Evolutionary conservation across 2,888 invertebrate species (phyloP).

Genomic region (Thelaira solivaga): DNA sequence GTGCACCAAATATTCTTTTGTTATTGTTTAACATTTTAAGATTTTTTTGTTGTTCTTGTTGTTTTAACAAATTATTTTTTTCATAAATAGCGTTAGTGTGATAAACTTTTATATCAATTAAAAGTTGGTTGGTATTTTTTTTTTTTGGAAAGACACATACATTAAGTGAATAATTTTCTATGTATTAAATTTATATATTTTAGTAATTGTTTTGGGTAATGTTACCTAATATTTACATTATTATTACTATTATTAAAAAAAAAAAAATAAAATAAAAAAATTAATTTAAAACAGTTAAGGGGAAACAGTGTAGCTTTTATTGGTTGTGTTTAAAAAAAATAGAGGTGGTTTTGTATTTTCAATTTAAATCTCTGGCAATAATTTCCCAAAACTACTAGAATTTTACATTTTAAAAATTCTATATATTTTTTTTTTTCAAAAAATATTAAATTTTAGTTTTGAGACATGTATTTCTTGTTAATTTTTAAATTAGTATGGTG

Average conservation of each 20-base stretch:
- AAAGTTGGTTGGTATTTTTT: slow-evolving; percentile 2
- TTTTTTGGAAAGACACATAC: slow-evolving; percentile 43
- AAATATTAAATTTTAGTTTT: too few species aligned
- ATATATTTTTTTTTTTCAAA: too few species aligned
- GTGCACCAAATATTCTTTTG: slow-evolving; percentile 56
- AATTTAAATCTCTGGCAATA: too few species aligned
- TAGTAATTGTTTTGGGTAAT: slow-evolving; percentile 13
- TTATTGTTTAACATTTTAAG: slow-evolving; percentile 10
- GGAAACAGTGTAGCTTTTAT: too few species aligned
- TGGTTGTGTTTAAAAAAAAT: too few species aligned
- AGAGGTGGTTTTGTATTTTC: too few species aligned
- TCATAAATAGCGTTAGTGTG: background rate
- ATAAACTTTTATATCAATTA: slow-evolving; percentile 4
- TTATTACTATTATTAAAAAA: background rate
- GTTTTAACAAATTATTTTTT: slow-evolving; percentile 9
- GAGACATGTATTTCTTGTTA: too few species aligned
- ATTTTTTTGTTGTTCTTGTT: background rate
- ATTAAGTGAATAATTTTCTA: slow-evolving; percentile 32
- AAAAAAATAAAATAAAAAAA: too few species aligned
- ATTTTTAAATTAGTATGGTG: too few species aligned
- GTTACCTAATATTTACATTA: slow-evolving; percentile 36
- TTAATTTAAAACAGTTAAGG: too few species aligned
- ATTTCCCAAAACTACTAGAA: too few species aligned
- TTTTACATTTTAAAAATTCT: too few species aligned
- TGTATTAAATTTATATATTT: slow-evolving; percentile 4